Percentiles rank a stretch among this genome's conserved stretches.
These are phyloP conservation scores for Troilus luridus DNA, from an alignment of 2,888 invertebrate species.

Conservation along the genomic window DNA sequence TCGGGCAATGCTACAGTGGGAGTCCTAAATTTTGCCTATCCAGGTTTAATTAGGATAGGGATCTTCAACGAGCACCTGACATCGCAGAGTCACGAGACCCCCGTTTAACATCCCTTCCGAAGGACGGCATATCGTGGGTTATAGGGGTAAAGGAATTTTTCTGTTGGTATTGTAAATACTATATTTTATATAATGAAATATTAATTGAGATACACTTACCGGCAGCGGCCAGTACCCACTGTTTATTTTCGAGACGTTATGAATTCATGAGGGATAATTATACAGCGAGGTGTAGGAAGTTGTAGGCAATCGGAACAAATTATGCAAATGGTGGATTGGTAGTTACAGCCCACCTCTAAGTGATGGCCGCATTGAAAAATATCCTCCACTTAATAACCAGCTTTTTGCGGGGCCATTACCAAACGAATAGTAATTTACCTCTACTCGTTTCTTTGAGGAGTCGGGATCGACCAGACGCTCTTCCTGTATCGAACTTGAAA, in stretches of 20 bases:
- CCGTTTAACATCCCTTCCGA: too few species aligned
- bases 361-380: constrained; percentile 37
- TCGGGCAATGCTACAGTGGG: too few species aligned
- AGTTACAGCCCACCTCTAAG: constrained; percentile 48
- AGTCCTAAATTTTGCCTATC: too few species aligned
- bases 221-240: neutral
- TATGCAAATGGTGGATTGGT: constrained; percentile 47
- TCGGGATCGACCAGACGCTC: neutral
- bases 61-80: too few species aligned
- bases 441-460: constrained; percentile 18
- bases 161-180: too few species aligned
- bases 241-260: neutral
- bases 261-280: constrained; percentile 45
- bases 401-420: constrained; percentile 44
- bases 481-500: neutral
- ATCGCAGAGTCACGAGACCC: too few species aligned
- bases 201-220: neutral
- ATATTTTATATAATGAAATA: neutral
- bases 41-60: too few species aligned
- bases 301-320: constrained; percentile 9
- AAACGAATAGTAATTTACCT: constrained; percentile 29
- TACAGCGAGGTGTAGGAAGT: constrained; percentile 26
- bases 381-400: constrained; percentile 32
- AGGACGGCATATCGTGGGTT: too few species aligned
- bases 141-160: too few species aligned